Conservation (phyloP, 2,888 invertebrate species). For the Hetaerina titia region DNA sequence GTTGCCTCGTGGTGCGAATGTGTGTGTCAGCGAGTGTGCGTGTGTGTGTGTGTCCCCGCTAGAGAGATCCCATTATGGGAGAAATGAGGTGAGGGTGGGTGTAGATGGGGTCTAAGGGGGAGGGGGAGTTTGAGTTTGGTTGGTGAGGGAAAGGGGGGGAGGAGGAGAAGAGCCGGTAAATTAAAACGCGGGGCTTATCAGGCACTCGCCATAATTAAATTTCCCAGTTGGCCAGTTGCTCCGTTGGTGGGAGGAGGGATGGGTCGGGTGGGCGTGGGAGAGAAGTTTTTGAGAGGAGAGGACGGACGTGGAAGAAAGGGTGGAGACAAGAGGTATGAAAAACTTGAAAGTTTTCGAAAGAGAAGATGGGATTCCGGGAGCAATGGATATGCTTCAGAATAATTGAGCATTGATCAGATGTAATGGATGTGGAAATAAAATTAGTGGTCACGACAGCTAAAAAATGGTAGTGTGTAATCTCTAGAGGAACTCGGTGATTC, state of each 20-base stretch:
- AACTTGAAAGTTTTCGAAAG: neutral
- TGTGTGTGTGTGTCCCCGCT: neutral
- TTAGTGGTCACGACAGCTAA: no score
- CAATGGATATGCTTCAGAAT: neutral
- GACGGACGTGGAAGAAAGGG: neutral
- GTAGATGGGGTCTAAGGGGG: neutral
- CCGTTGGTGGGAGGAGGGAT: neutral
- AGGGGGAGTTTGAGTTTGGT: no score
- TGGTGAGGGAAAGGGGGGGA: neutral
- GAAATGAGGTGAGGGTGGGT: slow-evolving; percentile 4
- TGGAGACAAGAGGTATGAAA: neutral
- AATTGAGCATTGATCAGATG: neutral
- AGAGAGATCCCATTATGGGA: slow-evolving; percentile 35
- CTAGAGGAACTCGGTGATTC: no score
- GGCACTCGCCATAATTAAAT: slow-evolving; percentile 68
- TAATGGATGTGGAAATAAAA: neutral
- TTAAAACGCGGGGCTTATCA: slow-evolving; percentile 68
- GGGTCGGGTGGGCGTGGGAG: neutral
- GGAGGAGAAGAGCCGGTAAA: slow-evolving; percentile 14
- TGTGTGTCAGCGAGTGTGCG: neutral
- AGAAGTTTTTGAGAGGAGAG: neutral
- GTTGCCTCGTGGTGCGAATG: neutral
- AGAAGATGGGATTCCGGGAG: neutral
- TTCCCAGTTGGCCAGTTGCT: slow-evolving; percentile 50
- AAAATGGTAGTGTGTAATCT: no score